These are phyloP conservation scores for Microctonus aethiopoides DNA, from an alignment of 2,888 invertebrate genomes.

Conservation along the genomic window DNA sequence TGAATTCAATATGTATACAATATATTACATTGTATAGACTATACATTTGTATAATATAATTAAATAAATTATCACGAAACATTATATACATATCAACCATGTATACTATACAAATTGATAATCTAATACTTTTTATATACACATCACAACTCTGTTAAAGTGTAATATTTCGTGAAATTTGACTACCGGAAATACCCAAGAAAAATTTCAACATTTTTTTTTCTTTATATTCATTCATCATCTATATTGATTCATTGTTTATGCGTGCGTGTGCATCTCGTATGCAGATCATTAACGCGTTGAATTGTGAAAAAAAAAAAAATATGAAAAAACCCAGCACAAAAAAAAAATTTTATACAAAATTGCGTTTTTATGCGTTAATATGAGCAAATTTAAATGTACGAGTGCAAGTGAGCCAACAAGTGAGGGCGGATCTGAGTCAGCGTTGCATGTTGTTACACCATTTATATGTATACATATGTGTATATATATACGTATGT, in stretches of 20 bases:
- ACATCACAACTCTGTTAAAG: background rate
- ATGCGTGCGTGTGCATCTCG: slow-evolving; percentile 27
- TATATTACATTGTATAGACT: slow-evolving; percentile 3
- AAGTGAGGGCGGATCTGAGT: slow-evolving; percentile 64
- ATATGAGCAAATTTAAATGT: background rate
- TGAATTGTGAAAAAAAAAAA: slow-evolving; percentile 1
- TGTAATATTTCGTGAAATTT: slow-evolving; percentile 43
- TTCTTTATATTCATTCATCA: background rate
- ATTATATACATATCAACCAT: background rate
- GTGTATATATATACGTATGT: slow-evolving; percentile 25
- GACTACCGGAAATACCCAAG: slow-evolving; percentile 52
- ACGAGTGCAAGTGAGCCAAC: slow-evolving; percentile 32
- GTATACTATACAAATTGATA: background rate
- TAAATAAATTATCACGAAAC: too few species aligned
- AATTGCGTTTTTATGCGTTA: slow-evolving; percentile 6
- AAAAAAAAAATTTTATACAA: slow-evolving; percentile 22
- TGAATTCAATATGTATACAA: too few species aligned
- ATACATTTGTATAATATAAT: too few species aligned
- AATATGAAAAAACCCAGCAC: slow-evolving; percentile 11
- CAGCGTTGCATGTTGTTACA: slow-evolving; percentile 51
- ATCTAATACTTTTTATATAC: background rate
- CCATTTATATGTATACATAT: background rate
- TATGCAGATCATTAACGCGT: background rate
- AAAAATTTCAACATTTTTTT: slow-evolving; percentile 43
- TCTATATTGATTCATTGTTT: slow-evolving; percentile 27